A percentile compares a stretch with the other conserved stretches of the same genome.
phyloP scores from a whole-genome alignment of 1,140 invertebrate species.

The Cecropterus lyciades region DNA sequence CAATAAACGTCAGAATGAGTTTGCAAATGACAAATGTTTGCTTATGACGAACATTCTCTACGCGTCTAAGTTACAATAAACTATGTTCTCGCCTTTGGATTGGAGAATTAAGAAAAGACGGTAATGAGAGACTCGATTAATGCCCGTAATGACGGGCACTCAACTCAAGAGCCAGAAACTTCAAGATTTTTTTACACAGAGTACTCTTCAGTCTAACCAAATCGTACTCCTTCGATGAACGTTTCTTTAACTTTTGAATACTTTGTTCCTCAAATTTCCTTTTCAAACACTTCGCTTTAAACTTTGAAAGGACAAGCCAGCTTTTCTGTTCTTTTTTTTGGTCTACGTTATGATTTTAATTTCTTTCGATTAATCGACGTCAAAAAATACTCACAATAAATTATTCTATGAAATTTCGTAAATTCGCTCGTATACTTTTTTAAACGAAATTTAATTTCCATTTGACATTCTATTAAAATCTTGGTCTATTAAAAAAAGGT shows the following conservation, averaged over 20 bases:
- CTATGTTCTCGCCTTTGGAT: slow-evolving; percentile 14
- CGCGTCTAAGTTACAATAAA: slow-evolving; percentile 22
- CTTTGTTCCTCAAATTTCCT: slow-evolving; percentile 21
- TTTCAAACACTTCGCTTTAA: slow-evolving; percentile 19
- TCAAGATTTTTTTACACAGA: slow-evolving; percentile 8
- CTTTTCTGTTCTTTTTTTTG: not conserved
- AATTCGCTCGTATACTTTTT: too few species aligned
- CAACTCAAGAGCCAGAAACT: slow-evolving; percentile 19
- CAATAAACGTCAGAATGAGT: slow-evolving; percentile 69
- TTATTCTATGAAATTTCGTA: too few species aligned
- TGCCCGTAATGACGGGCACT: slow-evolving; percentile 27
- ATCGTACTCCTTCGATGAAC: slow-evolving; percentile 21
- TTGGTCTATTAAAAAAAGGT: too few species aligned
- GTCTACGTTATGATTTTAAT: slow-evolving; percentile 19
- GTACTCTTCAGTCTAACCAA: slow-evolving; percentile 21
- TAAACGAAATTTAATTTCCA: too few species aligned
- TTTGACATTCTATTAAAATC: too few species aligned
- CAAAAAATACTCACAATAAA: too few species aligned
- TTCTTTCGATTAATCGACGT: too few species aligned
- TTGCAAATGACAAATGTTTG: slow-evolving; percentile 70
- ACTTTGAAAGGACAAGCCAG: slow-evolving; percentile 10
- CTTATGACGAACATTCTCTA: not conserved
- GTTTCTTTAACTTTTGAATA: slow-evolving; percentile 34
- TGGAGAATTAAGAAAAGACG: slow-evolving; percentile 17
- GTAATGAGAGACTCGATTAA: slow-evolving; percentile 23